Evolutionary conservation across 1,140 invertebrate genomes (phyloP), one percentile per base, ranked within the genome.

Genomic region (Drosophila kanapiae): DNA sequence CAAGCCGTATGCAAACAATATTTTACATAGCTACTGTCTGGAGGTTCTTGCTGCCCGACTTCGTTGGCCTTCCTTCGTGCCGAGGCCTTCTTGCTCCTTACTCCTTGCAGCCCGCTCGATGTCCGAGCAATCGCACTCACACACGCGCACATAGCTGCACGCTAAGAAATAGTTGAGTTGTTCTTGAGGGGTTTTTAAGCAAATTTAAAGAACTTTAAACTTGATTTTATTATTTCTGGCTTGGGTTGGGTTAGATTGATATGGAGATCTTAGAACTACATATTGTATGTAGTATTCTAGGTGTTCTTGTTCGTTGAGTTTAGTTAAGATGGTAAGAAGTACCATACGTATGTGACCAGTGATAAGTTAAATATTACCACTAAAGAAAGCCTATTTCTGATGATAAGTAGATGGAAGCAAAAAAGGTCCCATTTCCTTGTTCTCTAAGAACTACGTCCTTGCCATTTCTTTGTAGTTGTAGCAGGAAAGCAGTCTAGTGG

Each of bases 1-100:
- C 90, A 92, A 91, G 91, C 87, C 86, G 83, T 92, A 92, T 92
- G 91, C 91, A 92, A 92, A 92, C 91, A 91, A 92, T 71, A 91
- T 92, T 92, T 92, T 91, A 65, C 84, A 84, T 82, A 92, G 82
- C 81, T 75, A 82, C 84, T 82, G 81, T 88, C 78, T 80, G 77
- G 78, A 81, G 78, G 79, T 81, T 81, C 78, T 84, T 84, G 82
- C 63, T 80, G 63, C 80, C 78, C 83, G 74, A 82, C 80, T 88
- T 87, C 83, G 85, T 88, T 81, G 80, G 77, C 85, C 62, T 87
- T 87, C 83, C 84, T 87, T 87, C 84, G 78, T 64, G 79, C 62
- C 79, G 70, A 61, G 70, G 75, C 80, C 75, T 81, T 82, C 80
- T 82, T 86, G 65, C 81, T 83, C 60, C 80, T 82, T 68, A 61